A percentile compares a stretch with the other conserved stretches of the same genome.
These are phyloP conservation scores for Anarhynchus alexandrinus DNA, from an alignment of 2,113 vertebrate genomes.

Conservation along the genomic window DNA sequence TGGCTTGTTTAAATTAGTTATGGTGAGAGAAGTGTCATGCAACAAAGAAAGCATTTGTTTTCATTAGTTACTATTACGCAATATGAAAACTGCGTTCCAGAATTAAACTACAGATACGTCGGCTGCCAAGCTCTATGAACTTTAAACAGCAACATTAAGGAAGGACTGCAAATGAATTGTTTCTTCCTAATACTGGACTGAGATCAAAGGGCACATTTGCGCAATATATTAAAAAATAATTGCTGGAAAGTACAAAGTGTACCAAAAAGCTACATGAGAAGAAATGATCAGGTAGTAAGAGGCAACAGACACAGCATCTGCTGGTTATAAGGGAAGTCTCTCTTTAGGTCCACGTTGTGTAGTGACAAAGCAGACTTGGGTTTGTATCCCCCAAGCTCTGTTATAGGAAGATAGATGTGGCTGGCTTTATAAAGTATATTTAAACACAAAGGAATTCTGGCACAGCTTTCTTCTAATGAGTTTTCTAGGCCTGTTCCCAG, in stretches of 20 bases:
- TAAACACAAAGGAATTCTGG: background rate
- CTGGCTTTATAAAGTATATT: background rate
- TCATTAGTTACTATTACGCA: background rate
- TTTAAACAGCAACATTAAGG: background rate
- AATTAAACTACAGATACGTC: background rate
- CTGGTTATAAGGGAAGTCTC: background rate
- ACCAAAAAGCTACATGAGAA: background rate
- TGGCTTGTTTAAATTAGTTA: background rate
- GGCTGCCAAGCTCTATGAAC: background rate
- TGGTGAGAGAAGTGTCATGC: background rate
- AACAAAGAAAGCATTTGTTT: background rate
- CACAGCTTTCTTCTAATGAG: background rate
- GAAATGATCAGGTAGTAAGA: background rate
- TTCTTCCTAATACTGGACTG: background rate
- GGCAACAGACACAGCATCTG: background rate
- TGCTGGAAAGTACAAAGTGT: background rate
- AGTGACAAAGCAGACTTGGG: background rate
- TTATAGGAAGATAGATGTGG: background rate
- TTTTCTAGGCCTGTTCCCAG: background rate
- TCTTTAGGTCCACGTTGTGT: background rate
- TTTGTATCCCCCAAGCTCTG: background rate
- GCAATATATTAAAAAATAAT: background rate
- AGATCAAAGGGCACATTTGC: background rate
- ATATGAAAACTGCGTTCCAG: background rate
- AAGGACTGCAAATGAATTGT: background rate